phyloP scores from a whole-genome alignment of 1,140 invertebrate species.

The Amphibalanus amphitrite region DNA sequence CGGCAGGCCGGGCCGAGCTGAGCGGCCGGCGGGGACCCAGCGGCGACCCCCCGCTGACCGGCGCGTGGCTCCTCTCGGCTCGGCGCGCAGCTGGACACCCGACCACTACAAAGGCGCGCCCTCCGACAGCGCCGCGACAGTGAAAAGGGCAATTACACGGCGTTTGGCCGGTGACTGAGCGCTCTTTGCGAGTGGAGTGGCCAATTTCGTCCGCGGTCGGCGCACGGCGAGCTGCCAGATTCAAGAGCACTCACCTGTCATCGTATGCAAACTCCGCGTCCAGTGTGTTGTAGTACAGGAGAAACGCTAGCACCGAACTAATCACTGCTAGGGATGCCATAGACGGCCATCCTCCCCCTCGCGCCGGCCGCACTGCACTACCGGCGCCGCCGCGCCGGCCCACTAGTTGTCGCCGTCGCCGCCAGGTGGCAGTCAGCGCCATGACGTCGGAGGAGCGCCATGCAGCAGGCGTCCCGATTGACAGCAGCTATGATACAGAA shows the following conservation, averaged over 20 bases:
- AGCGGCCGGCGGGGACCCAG: no score
- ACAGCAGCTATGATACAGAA: not conserved
- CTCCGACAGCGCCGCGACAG: not conserved
- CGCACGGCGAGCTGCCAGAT: constrained; percentile 4
- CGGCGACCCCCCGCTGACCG: no score
- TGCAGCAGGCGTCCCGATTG: not conserved
- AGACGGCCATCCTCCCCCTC: constrained; percentile 1
- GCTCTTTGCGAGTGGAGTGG: not conserved
- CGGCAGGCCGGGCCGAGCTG: no score
- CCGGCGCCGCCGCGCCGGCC: no score
- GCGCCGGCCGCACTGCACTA: not conserved
- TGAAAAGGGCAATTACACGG: not conserved
- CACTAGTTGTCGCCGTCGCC: not conserved
- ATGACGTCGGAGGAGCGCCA: not conserved
- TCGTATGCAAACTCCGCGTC: constrained; percentile 23
- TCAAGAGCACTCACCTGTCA: constrained; percentile 20
- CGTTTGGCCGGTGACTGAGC: not conserved
- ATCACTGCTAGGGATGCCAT: not conserved
- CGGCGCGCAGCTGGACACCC: no score
- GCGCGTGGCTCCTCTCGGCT: no score
- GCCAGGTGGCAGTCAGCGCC: not conserved
- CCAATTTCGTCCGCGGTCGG: not conserved
- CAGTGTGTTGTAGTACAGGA: constrained; percentile 22
- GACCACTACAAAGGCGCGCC: no score
- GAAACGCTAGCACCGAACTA: constrained; percentile 15